phyloP scores from a whole-genome alignment of 2,113 vertebrate species.

The Progne subis region DNA sequence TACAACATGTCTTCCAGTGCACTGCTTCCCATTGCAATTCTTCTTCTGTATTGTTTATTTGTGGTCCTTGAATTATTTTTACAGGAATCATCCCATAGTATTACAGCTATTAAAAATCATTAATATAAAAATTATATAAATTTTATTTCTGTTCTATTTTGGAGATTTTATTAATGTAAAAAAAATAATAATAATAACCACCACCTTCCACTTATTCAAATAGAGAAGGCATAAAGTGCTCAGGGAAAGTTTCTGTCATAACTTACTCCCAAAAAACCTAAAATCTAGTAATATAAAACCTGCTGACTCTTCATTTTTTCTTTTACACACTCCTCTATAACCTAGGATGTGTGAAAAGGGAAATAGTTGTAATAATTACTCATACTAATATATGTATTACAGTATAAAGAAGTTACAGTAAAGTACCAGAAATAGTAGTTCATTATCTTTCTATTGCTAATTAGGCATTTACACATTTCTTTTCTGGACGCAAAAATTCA shows the following conservation, averaged over 20 bases:
- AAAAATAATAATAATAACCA: too few species aligned
- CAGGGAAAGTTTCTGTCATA: not conserved
- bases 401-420: not conserved
- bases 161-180: not conserved
- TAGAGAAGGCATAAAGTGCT: not conserved
- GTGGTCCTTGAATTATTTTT: not conserved
- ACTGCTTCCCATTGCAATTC: not conserved
- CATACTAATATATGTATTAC: not conserved
- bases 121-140: not conserved
- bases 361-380: not conserved
- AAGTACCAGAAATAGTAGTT: constrained; percentile 4
- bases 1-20: not conserved
- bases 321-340: not conserved
- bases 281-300: not conserved
- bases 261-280: not conserved
- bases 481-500: not conserved
- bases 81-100: not conserved
- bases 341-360: not conserved
- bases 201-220: not conserved
- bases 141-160: not conserved
- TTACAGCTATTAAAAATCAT: not conserved
- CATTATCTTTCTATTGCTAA: constrained; percentile 8
- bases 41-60: not conserved
- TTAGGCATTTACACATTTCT: not conserved
- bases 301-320: not conserved